Base-by-base conservation (phyloP, 2,888 invertebrate species). In the Plutella xylostella region DNA sequence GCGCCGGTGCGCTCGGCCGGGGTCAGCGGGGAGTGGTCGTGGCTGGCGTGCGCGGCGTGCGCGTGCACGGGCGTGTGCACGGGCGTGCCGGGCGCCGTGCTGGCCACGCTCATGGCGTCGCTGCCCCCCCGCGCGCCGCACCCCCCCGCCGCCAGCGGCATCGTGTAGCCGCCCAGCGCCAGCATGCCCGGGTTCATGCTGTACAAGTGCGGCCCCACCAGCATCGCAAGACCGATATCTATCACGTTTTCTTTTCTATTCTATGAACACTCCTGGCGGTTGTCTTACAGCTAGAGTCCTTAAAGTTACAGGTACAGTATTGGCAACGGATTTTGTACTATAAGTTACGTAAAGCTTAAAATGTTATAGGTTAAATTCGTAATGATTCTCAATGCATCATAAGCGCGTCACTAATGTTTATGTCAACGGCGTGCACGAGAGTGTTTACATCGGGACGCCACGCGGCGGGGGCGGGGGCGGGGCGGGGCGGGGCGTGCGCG, bases 41-140 rank as follows among this genome's bases (percentile, higher is more conserved):
- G 31, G n/a, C n/a, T n/a, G n/a, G n/a, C n/a, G n/a, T n/a, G n/a
- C 14, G 25, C n/a, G 2, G 58, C 55, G 19, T 72, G 68, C 25
- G 61, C 56, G 1, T 55, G 47, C n/a, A n/a, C n/a, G 21, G 60
- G 55, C 14, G 17, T 28, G 48, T 78, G 79, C 21, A 80, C 80
- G 12, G 82, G 82, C n/a, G 82, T 82, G 12, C 76, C 67, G 0
- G 80, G 80, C 22, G 78, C 72, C n/a, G 80, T 74, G 39, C 68
- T 70, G n/a, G 65, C 58, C 40, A 62, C 52, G 45, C 68, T 68
- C 41, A 60, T 59, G 17, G 51, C 55, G 47, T 63, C 68, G 34
- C 65, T 67, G 6, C 65, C 62, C 45, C 28, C 30, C 15, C 9
- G 17, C 4, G 19, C 11, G 9, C 11, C 18, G 2, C n/a, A 11